Evolutionary conservation across 2,888 invertebrate species (phyloP), one percentile per base, ranked within the genome.

Genomic region (Campoplex nolae): DNA sequence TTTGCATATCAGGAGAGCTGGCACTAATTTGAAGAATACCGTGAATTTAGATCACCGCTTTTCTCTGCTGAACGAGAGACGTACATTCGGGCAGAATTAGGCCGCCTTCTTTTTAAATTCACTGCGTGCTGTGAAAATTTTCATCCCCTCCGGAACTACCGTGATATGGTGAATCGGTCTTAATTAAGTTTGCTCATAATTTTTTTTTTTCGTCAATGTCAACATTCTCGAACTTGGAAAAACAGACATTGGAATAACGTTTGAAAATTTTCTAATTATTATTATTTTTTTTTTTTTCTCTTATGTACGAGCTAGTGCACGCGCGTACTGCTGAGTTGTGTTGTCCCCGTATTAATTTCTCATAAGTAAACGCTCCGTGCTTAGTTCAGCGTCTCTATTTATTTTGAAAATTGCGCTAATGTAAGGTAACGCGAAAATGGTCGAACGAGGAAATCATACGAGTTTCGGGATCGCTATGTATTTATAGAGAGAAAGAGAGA

Each of bases 391-490:
- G 16, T 56, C 62, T 51, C 38, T 75, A 74, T 82, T 78, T 78
- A 68, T 68, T 85, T 62, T 48, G 48, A 28, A 73, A 38, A 73
- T 81, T 77, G 42, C 65, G 45, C 65, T 70, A 75, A 76, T 75
- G 51, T 54, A 54, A 62, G 68, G 42, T 70, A 62, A 75, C 74
- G 54, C n/a, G 75, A 68, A 42, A 83, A 79, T 54, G 42, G 62
- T 75, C 74, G 16, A 67, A 45, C 18, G 85, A 35, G 35, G 78
- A 79, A 79, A 48, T 68, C 23, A 54, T 42, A 65, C 73, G 73
- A 67, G 54, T 77, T 54, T 73, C 74, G 35, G 56, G 70, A 38
- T 83, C 16, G 58, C 83, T 75, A 85, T 85, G 87, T 87, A 67
- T 67, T 67, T 67, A 32, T 68, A n/a, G 6, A 51, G 18, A 51